Evolutionary conservation across 1,140 invertebrate genomes (phyloP).

Genomic region (Heliconius eleuchia): DNA sequence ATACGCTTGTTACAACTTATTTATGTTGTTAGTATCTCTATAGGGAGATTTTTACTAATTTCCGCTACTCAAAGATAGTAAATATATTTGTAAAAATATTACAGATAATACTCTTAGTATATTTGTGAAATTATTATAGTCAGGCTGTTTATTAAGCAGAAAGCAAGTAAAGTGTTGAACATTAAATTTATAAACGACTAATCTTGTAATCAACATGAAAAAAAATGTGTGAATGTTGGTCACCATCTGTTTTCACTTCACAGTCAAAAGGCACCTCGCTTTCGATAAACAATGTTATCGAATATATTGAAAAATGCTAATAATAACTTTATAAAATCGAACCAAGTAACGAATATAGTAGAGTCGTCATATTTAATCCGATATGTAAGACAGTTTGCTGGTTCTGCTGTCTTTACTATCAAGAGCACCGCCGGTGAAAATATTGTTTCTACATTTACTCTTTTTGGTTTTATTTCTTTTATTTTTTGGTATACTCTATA

Average conservation of each 20-base stretch:
- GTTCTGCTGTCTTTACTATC: constrained; percentile 37
- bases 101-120: background rate
- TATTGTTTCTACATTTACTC: constrained; percentile 38
- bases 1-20: too few species aligned
- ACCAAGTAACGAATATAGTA: constrained; percentile 42
- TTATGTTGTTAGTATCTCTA: too few species aligned
- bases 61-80: too few species aligned
- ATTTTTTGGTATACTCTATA: constrained; percentile 49
- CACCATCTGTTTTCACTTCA: background rate
- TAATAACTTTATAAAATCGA: constrained; percentile 18
- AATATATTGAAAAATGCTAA: background rate
- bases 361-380: constrained; percentile 38
- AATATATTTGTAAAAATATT: background rate
- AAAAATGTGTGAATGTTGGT: background rate
- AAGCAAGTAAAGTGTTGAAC: too few species aligned
- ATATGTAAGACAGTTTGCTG: constrained; percentile 37
- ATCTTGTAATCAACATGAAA: constrained; percentile 8
- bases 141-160: too few species aligned
- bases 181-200: too few species aligned
- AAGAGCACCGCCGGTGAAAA: constrained; percentile 26
- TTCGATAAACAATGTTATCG: constrained; percentile 9
- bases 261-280: background rate
- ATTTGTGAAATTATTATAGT: too few species aligned
- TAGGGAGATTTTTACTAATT: too few species aligned
- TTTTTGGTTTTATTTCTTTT: constrained; percentile 49